phyloP scores from a whole-genome alignment of 1,140 invertebrate species.

The Bathynomus jamesi region DNA sequence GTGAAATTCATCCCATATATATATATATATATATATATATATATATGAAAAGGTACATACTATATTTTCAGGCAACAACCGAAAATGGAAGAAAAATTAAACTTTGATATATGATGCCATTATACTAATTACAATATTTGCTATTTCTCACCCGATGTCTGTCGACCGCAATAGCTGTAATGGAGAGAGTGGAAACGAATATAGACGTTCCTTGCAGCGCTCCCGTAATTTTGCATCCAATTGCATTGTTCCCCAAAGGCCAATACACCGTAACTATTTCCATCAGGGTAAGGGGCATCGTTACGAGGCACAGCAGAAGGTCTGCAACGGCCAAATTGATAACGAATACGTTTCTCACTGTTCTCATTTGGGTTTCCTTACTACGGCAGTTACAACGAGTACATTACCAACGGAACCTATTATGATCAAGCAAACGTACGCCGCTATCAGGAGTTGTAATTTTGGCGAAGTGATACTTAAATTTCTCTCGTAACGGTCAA shows the following conservation, averaged over 20 bases:
- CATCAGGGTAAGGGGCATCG: slow-evolving; percentile 52
- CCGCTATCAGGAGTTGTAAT: slow-evolving; percentile 3
- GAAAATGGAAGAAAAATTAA: too few species aligned
- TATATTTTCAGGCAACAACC: too few species aligned
- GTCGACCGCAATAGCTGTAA: slow-evolving; percentile 51
- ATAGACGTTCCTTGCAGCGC: slow-evolving; percentile 48
- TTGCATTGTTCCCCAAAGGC: slow-evolving; percentile 41
- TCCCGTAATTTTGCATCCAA: slow-evolving; percentile 52
- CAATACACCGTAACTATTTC: slow-evolving; percentile 42
- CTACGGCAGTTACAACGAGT: slow-evolving; percentile 43
- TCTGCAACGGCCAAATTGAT: slow-evolving; percentile 55
- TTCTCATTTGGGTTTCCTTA: slow-evolving; percentile 50
- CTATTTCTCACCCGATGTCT: slow-evolving; percentile 43
- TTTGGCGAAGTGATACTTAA: background rate
- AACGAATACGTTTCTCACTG: slow-evolving; percentile 56
- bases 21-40: too few species aligned
- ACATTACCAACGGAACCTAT: slow-evolving; percentile 25
- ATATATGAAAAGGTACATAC: too few species aligned
- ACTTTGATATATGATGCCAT: too few species aligned
- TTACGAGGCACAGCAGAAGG: slow-evolving; percentile 51
- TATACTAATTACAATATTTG: too few species aligned
- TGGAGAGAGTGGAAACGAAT: slow-evolving; percentile 51
- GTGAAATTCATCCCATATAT: too few species aligned
- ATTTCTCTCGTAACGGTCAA: background rate
- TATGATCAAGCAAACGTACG: slow-evolving; percentile 20